phyloP scores from a whole-genome alignment of 2,113 vertebrate genomes.

The Trogon melanurus region DNA sequence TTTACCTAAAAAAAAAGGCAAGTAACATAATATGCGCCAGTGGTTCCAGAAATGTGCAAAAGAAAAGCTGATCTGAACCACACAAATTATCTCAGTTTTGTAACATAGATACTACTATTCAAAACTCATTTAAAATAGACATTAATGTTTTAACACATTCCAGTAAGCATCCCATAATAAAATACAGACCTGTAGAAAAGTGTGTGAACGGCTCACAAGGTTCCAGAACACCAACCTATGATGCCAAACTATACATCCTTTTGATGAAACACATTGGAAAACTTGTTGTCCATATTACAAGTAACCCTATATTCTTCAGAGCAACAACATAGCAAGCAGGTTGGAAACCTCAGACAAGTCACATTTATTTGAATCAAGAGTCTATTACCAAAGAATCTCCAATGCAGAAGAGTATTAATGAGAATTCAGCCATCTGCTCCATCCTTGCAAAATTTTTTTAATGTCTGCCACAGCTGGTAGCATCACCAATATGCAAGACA shows the following conservation, averaged over 20 bases:
- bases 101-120: not conserved
- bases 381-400: not conserved
- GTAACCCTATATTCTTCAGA: not conserved
- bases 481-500: not conserved
- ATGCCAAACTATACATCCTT: not conserved
- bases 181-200: not conserved
- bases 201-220: not conserved
- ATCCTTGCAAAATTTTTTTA: not conserved
- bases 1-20: not conserved
- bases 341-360: not conserved
- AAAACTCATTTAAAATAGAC: not conserved
- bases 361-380: not conserved
- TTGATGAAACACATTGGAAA: not conserved
- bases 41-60: not conserved
- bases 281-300: not conserved
- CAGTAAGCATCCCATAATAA: not conserved
- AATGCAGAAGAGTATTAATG: not conserved
- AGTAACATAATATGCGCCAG: not conserved
- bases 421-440: not conserved
- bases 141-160: not conserved
- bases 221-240: not conserved
- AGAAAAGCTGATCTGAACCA: not conserved
- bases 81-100: not conserved
- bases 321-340: not conserved
- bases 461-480: not conserved